These are phyloP conservation scores for Atta colombica DNA, from an alignment of 1,140 invertebrate species.

Conservation along the genomic window DNA sequence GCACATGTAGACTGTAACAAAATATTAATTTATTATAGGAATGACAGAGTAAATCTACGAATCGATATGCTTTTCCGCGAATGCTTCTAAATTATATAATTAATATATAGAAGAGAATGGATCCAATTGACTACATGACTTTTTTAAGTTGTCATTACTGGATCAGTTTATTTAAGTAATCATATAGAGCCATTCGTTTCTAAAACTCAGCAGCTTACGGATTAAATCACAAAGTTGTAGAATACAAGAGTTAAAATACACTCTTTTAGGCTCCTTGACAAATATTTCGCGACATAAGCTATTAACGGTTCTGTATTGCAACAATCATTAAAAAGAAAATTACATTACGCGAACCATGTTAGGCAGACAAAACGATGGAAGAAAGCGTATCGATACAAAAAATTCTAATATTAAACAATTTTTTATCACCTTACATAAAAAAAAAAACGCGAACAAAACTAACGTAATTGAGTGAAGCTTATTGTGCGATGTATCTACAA, in stretches of 20 bases:
- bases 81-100: slow-evolving; percentile 24
- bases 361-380: slow-evolving; percentile 45
- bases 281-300: slow-evolving; percentile 15
- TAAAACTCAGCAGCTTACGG: slow-evolving; percentile 5
- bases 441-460: slow-evolving; percentile 50
- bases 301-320: slow-evolving; percentile 1
- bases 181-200: slow-evolving; percentile 11
- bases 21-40: slow-evolving; percentile 61
- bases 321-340: slow-evolving; percentile 1
- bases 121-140: slow-evolving; percentile 13
- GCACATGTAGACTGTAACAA: slow-evolving; percentile 5
- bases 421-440: slow-evolving; percentile 4
- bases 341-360: slow-evolving; percentile 44
- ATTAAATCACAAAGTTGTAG: not conserved
- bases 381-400: slow-evolving; percentile 58
- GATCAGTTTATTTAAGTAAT: not conserved
- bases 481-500: slow-evolving; percentile 53
- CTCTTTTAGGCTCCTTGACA: not conserved
- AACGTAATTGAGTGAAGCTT: slow-evolving; percentile 51
- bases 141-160: slow-evolving; percentile 6
- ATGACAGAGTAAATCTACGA: slow-evolving; percentile 64
- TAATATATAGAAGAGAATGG: slow-evolving; percentile 37
- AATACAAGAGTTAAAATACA: not conserved
- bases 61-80: slow-evolving; percentile 62
- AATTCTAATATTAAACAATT: slow-evolving; percentile 33